Base-by-base conservation (phyloP, 2,888 invertebrate species). In the Teinopalpus imperialis region DNA sequence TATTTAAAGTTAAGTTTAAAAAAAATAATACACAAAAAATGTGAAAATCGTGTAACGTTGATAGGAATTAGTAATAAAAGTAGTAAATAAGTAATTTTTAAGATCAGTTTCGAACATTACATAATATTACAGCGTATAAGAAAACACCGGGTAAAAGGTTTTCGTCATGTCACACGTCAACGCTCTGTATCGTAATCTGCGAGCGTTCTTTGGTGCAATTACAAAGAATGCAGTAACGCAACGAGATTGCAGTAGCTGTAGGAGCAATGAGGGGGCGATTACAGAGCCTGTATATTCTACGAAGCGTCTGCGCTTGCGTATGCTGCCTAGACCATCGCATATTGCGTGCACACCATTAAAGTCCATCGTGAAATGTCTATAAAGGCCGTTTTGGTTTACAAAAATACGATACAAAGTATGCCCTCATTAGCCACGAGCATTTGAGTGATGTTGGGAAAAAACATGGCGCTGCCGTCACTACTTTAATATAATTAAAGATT, bases 191-290 rank as follows among this genome's bases (percentile, higher is more conserved):
- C 39, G 32, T 32, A 32, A 43, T 36, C 32, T 37, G 23, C 16
- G 10, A 21, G 32, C 16, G 31, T 36, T 50, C 16, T 23, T 21
- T 12, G 18, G n/a, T 34, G 45, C 53, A 51, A 54, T 54, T 51
- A 56, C 51, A 32, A 56, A 53, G 60, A 60, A 64, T 59, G 57
- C 50, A 18, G 46, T 35, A 49, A 57, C 54, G 50, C 56, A 61
- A 61, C 61, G 56, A 63, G 55, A 59, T 57, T 59, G 55, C 54
- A 45, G 51, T 51, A 52, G 55, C 56, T 58, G 61, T 56, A 58
- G 57, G 51, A 48, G 57, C 54, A 47, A 49, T 36, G 52, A 53
- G 53, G 49, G n/a, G 48, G 53, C 57, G 52, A 66, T 68, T 65
- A 63, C 53, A 52, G 53, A 58, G 59, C 53, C 58, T 59, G 53